Evolutionary conservation across 2,113 vertebrate genomes (phyloP).

Genomic region (Brachirus orientalis): DNA sequence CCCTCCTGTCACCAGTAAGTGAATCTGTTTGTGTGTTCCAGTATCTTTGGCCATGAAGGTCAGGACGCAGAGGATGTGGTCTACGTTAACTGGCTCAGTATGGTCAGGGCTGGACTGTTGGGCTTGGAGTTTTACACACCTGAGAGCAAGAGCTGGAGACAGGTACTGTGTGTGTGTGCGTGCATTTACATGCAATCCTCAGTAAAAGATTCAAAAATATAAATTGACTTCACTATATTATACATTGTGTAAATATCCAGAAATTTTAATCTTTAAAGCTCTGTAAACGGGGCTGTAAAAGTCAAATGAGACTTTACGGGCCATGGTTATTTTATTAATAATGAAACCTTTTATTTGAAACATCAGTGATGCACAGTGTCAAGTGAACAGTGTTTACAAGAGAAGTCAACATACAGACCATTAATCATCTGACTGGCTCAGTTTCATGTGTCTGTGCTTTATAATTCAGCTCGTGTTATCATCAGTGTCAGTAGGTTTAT

Average conservation of each 20-base stretch:
- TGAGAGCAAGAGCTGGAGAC: constrained; percentile 89
- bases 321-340: neutral
- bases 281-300: no score
- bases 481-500: constrained; percentile 6
- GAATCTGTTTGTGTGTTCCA: constrained; percentile 51
- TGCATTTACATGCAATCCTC: no score
- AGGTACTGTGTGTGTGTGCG: constrained; percentile 82
- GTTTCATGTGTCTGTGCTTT: neutral
- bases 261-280: no score
- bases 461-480: constrained; percentile 6
- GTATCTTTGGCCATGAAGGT: constrained; percentile 89
- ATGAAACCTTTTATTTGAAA: neutral
- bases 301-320: neutral
- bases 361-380: neutral
- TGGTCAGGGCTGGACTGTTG: constrained; percentile 89
- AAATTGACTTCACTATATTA: no score
- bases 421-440: constrained; percentile 15
- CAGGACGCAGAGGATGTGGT: constrained; percentile 87
- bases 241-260: no score
- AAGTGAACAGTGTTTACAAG: constrained; percentile 28
- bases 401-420: constrained; percentile 4
- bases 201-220: no score
- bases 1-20: neutral
- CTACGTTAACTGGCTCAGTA: constrained; percentile 92
- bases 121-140: constrained; percentile 92